Conservation (phyloP, 1,140 invertebrate genomes). For the Platorchestia sp. region DNA sequence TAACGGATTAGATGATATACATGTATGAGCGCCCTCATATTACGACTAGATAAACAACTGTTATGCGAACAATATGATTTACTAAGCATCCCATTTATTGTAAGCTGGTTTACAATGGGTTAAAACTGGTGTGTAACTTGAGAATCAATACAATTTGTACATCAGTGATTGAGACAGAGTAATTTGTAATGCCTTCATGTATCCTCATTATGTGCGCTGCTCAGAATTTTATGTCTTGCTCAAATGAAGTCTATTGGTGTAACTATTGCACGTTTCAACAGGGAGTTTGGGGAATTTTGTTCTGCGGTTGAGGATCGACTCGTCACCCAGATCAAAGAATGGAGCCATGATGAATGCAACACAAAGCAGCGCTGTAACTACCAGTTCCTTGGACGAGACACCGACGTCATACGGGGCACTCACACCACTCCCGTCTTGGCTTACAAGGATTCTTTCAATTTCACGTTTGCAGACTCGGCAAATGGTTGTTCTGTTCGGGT, state of each 20-base stretch:
- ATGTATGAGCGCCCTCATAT: too few species aligned
- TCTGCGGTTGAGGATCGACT: constrained; percentile 60
- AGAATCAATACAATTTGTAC: too few species aligned
- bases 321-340: constrained; percentile 69
- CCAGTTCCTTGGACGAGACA: constrained; percentile 66
- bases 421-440: constrained; percentile 71
- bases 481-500: constrained; percentile 71
- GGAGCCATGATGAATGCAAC: constrained; percentile 69
- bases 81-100: too few species aligned
- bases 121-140: too few species aligned
- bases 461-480: constrained; percentile 69
- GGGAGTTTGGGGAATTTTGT: constrained; percentile 65
- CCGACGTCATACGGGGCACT: constrained; percentile 69
- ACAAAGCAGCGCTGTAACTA: constrained; percentile 72
- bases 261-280: constrained; percentile 10
- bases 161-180: too few species aligned
- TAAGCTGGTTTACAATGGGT: too few species aligned
- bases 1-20: too few species aligned
- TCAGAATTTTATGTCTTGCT: neutral
- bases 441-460: constrained; percentile 72
- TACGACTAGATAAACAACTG: too few species aligned
- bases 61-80: too few species aligned
- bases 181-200: neutral
- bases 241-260: neutral
- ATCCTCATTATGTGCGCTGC: too few species aligned